These are phyloP conservation scores for Drosophila subobscura DNA, from an alignment of 1,140 invertebrate species.

Conservation along the genomic window DNA sequence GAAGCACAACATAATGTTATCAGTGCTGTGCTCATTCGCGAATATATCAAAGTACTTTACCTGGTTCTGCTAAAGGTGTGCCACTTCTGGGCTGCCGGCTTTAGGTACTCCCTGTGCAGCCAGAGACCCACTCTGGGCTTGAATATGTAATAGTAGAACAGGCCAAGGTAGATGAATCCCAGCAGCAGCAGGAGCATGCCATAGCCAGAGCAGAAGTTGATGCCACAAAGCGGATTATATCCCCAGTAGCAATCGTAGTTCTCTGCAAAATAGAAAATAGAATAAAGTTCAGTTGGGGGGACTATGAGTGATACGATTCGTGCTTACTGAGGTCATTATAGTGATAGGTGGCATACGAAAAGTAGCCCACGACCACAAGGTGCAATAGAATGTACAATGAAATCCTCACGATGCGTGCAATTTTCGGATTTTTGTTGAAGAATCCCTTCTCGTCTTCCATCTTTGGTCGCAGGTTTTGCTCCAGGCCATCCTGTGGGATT, in stretches of 20 bases:
- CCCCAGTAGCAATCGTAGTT: slow-evolving; percentile 34
- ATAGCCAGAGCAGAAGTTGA: slow-evolving; percentile 88
- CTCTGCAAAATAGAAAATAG: slow-evolving; percentile 2
- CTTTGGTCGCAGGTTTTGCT: too few species aligned
- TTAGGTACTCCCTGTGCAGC: slow-evolving; percentile 71
- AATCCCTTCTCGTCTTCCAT: neutral
- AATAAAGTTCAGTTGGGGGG: too few species aligned
- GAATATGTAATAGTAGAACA: slow-evolving; percentile 88
- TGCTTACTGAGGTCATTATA: slow-evolving; percentile 66
- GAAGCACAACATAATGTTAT: neutral
- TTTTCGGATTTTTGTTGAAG: slow-evolving; percentile 23
- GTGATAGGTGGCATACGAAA: slow-evolving; percentile 74
- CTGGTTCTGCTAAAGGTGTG: slow-evolving; percentile 76
- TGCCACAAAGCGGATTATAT: slow-evolving; percentile 45
- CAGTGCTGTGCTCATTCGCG: neutral
- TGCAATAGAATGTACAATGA: slow-evolving; percentile 43
- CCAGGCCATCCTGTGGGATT: neutral
- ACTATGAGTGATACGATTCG: too few species aligned
- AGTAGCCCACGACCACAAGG: slow-evolving; percentile 57
- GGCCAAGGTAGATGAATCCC: slow-evolving; percentile 86
- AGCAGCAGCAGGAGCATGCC: slow-evolving; percentile 89
- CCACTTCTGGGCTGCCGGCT: slow-evolving; percentile 64
- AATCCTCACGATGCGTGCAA: slow-evolving; percentile 30
- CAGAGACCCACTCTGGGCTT: slow-evolving; percentile 85
- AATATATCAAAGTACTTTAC: slow-evolving; percentile 13